phyloP scores from a whole-genome alignment of 2,888 invertebrate species.

The Philereme transversata region DNA sequence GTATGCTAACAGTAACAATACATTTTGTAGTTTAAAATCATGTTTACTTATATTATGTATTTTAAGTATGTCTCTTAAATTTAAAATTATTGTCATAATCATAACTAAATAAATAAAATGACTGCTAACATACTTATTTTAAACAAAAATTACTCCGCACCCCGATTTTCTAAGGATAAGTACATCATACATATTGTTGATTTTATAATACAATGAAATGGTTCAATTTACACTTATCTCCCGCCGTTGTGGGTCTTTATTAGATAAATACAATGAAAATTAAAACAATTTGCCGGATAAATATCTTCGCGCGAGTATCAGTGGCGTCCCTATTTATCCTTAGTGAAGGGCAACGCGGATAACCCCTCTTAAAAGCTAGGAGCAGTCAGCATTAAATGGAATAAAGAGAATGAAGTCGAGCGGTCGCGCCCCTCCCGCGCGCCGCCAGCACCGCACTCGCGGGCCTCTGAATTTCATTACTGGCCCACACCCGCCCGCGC shows the following conservation, averaged over 20 bases:
- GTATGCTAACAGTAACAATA: no score
- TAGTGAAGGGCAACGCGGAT: conserved; percentile 81
- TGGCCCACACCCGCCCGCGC: conserved; percentile 56
- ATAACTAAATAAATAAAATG: no score
- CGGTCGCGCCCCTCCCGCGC: conserved; percentile 63
- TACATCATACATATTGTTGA: conserved; percentile 61
- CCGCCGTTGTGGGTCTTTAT: conserved; percentile 77
- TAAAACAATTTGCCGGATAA: conserved; percentile 85
- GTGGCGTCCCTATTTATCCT: conserved; percentile 81
- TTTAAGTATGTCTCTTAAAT: no score
- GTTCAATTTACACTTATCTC: conserved; percentile 73
- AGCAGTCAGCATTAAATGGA: conserved; percentile 84
- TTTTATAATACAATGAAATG: conserved; percentile 71
- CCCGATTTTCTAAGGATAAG: conserved; percentile 56
- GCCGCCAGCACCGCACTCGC: conserved; percentile 44
- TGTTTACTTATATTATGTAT: no score
- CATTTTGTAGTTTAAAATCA: no score
- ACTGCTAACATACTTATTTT: no score
- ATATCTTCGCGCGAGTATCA: conserved; percentile 81
- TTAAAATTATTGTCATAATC: no score
- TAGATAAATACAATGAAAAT: conserved; percentile 84
- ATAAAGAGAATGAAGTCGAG: conserved; percentile 83
- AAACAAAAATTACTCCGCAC: conserved; percentile 3
- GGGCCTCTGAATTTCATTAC: conserved; percentile 82
- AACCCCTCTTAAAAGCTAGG: conserved; percentile 84